Conservation (phyloP, 2,888 invertebrate genomes). For the Spilosoma lubricipeda region DNA sequence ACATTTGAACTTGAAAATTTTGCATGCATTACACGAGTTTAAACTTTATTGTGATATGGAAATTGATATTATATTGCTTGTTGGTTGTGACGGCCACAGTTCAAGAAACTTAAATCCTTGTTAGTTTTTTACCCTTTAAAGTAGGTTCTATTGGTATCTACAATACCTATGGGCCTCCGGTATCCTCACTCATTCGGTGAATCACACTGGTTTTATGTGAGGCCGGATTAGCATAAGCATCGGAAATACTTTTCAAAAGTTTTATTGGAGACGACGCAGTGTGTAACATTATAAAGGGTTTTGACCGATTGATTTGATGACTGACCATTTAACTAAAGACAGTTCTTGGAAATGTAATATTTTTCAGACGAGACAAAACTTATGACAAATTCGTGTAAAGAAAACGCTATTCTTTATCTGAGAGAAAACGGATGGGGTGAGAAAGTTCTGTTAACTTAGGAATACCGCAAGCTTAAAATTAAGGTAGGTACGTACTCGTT, state of each 20-base stretch:
- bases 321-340: too few species aligned
- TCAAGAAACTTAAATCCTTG: not conserved
- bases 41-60: too few species aligned
- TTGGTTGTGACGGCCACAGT: not conserved
- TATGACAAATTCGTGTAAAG: not conserved
- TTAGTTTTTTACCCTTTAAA: not conserved
- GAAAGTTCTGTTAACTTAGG: not conserved
- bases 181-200: too few species aligned
- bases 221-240: too few species aligned
- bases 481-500: too few species aligned
- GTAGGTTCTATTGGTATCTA: not conserved
- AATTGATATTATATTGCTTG: not conserved
- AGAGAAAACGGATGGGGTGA: not conserved
- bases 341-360: not conserved
- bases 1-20: constrained; percentile 30
- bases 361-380: not conserved
- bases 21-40: not conserved
- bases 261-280: too few species aligned
- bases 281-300: not conserved
- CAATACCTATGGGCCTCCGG: too few species aligned
- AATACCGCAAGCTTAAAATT: too few species aligned
- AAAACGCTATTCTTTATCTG: too few species aligned
- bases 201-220: too few species aligned
- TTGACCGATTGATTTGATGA: not conserved
- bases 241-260: too few species aligned